Percentiles rank a stretch among this genome's conserved stretches.
Evolutionary conservation across 1,140 invertebrate genomes (phyloP).

Genomic region (Drosophila ananassae): DNA sequence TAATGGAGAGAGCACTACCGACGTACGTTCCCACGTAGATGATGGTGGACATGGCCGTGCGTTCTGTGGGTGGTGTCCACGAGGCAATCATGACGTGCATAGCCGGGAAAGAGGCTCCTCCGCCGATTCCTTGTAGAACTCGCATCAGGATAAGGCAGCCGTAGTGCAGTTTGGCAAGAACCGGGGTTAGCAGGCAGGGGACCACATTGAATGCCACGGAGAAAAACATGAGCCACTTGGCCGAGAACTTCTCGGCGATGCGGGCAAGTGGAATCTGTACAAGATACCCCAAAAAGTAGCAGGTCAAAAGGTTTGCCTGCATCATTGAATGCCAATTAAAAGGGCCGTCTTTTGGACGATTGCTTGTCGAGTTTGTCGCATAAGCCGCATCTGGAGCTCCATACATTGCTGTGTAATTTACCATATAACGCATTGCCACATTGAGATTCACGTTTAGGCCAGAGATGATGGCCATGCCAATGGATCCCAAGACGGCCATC

Average conservation of each 20-base stretch:
- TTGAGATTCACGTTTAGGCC: constrained; percentile 94
- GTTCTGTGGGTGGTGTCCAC: constrained; percentile 87
- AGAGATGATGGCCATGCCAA: constrained; percentile 94
- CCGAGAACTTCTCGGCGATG: constrained; percentile 90
- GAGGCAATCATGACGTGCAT: constrained; percentile 88
- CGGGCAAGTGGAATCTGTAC: constrained; percentile 91
- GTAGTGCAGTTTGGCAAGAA: constrained; percentile 87
- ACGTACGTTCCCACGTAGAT: constrained; percentile 89
- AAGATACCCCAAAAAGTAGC: constrained; percentile 95
- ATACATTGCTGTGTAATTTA: constrained; percentile 88
- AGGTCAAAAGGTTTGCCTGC: constrained; percentile 89
- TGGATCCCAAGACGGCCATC: constrained; percentile 86
- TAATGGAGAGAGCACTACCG: constrained; percentile 90
- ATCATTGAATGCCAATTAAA: constrained; percentile 88
- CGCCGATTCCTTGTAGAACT: constrained; percentile 92
- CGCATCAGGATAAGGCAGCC: constrained; percentile 87
- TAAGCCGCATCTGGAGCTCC: too few species aligned
- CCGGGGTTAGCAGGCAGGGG: constrained; percentile 88
- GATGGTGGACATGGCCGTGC: constrained; percentile 88
- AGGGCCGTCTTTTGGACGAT: constrained; percentile 86
- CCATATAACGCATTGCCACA: constrained; percentile 94
- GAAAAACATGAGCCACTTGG: constrained; percentile 93
- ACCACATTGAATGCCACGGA: constrained; percentile 92
- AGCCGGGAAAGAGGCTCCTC: constrained; percentile 91
- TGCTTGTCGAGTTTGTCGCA: background rate